A percentile compares a stretch with the other conserved stretches of the same genome.
Conservation (phyloP, 2,797 vertebrate species). For the Sarcoramphus papa region DNA sequence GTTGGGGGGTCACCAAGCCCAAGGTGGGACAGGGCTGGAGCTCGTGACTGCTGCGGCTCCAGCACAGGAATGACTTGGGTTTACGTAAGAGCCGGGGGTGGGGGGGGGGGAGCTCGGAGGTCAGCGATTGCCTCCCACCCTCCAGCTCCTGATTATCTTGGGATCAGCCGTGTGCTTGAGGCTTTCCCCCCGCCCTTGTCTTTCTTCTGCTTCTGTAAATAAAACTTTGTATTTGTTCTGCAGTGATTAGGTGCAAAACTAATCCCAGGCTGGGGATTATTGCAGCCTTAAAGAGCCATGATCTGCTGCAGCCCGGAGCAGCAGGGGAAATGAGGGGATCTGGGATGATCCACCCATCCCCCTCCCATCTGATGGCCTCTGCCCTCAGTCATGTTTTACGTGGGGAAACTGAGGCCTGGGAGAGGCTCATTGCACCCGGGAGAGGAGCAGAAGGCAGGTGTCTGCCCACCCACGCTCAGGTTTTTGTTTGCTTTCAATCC, state of each 20-base stretch:
- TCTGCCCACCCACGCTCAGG: not conserved
- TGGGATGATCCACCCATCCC: not conserved
- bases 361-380: not conserved
- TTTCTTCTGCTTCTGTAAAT: conserved; percentile 63
- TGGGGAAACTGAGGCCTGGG: not conserved
- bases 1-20: not conserved
- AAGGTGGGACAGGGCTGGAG: not conserved
- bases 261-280: conserved; percentile 61
- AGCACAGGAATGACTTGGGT: fast-evolving
- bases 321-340: conserved; percentile 41
- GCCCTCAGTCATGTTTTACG: not conserved
- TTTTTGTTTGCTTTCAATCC: not conserved
- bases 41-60: not conserved
- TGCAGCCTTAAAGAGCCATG: conserved; percentile 56
- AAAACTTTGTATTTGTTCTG: conserved; percentile 54
- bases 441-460: not conserved
- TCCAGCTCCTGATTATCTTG: conserved; percentile 44
- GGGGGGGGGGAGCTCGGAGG: not conserved
- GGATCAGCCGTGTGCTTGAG: not conserved
- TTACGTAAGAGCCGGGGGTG: not conserved
- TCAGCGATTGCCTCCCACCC: not conserved
- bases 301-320: not conserved
- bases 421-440: not conserved
- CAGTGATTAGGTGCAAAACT: conserved; percentile 66
- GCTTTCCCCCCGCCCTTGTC: fast-evolving